phyloP scores from a whole-genome alignment of 2,797 vertebrate species.

The Falco columbarius region DNA sequence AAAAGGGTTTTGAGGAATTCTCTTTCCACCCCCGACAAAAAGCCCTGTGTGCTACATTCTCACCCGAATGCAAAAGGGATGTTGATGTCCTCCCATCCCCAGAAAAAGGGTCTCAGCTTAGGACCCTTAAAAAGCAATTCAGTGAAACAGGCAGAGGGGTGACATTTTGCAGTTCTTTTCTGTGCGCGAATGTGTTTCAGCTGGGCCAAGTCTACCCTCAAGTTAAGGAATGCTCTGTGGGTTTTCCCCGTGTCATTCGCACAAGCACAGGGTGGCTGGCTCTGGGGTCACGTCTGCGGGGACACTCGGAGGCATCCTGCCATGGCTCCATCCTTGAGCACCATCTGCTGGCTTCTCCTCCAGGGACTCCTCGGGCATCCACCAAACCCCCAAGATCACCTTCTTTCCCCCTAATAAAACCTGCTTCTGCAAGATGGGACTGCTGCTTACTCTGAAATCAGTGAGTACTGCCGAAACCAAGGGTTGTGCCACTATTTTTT shows the following conservation, averaged over 20 bases:
- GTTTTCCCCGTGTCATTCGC: background rate
- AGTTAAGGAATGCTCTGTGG: background rate
- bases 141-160: background rate
- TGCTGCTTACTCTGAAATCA: background rate
- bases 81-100: fast-evolving
- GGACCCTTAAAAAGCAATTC: background rate
- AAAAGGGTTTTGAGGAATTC: constrained; percentile 55
- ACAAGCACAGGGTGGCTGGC: background rate
- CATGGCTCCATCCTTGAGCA: constrained; percentile 36
- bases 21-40: background rate
- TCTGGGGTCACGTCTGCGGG: fast-evolving
- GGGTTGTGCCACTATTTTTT: background rate
- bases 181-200: background rate
- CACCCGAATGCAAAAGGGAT: background rate
- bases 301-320: background rate
- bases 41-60: background rate
- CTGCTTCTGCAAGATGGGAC: background rate
- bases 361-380: background rate
- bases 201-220: background rate
- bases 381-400: background rate
- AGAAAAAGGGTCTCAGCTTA: background rate
- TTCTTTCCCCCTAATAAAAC: background rate
- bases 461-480: background rate
- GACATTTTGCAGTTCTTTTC: background rate
- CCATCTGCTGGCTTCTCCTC: constrained; percentile 40